Evolutionary conservation across 2,888 invertebrate species (phyloP).

Genomic region (Drosophila neutralis): DNA sequence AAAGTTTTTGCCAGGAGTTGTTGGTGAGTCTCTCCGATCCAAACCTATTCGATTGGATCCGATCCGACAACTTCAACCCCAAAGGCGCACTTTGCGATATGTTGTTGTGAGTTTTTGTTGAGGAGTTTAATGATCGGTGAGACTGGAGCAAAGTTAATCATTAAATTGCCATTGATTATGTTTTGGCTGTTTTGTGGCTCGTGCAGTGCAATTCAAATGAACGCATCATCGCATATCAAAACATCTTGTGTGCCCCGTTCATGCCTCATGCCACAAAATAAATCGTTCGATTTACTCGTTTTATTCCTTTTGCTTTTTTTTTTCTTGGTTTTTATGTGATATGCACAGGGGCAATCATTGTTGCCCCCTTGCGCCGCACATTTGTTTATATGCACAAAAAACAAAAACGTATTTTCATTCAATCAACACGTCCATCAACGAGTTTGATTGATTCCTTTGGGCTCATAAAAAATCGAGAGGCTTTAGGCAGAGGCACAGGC

Average conservation of each 20-base stretch:
- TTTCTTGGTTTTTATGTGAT: slow-evolving; percentile 34
- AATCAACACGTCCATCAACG: slow-evolving; percentile 83
- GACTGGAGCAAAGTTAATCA: slow-evolving; percentile 70
- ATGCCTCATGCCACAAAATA: slow-evolving; percentile 37
- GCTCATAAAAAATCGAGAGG: slow-evolving; percentile 73
- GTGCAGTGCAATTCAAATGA: slow-evolving; percentile 63
- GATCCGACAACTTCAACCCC: slow-evolving; percentile 32
- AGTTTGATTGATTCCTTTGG: slow-evolving; percentile 83
- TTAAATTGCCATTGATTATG: slow-evolving; percentile 78
- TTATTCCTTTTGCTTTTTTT: slow-evolving; percentile 35
- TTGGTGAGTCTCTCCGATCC: not conserved
- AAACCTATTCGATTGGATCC: slow-evolving; percentile 3
- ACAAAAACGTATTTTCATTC: slow-evolving; percentile 80
- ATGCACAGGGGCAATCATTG: slow-evolving; percentile 46
- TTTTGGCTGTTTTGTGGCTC: slow-evolving; percentile 60
- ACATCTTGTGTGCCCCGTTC: slow-evolving; percentile 1
- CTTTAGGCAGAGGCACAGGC: slow-evolving; percentile 14
- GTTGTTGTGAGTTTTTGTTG: slow-evolving; percentile 11
- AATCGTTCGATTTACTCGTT: slow-evolving; percentile 57
- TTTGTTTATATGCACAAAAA: slow-evolving; percentile 80
- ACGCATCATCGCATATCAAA: slow-evolving; percentile 36
- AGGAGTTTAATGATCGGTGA: slow-evolving; percentile 62
- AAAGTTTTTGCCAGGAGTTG: slow-evolving; percentile 2
- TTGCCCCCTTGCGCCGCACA: slow-evolving; percentile 10
- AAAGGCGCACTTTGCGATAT: slow-evolving; percentile 37